Base-by-base conservation (phyloP, 2,888 invertebrate species). In the Oxyteleia sp. region DNA sequence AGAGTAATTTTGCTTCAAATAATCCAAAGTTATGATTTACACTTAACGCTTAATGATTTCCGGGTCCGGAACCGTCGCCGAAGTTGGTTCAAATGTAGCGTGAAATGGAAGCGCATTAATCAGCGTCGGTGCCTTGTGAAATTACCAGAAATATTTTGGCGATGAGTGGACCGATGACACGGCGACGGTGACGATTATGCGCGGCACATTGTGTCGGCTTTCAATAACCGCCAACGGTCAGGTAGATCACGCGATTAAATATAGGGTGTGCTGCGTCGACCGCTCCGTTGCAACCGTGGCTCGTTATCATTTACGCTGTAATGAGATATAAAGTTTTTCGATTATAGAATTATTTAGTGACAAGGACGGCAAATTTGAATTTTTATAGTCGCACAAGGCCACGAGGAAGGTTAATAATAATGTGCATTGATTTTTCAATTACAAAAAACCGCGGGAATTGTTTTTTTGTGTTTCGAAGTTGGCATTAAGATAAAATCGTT, bases 181-280 rank as follows among this genome's bases (percentile, higher is more conserved):
- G 29, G 23, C 32, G 11, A 11, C 13, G 11, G 18, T 38, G 57
- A 57, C 18, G 18, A 38, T 38, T 35, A 57, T 32, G 18, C 5
- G 57, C 35, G 38, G 8, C 5, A 29, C 26, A 51, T 57, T 57
- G 20, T 16, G 20, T 16, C 38, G 10, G 41, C 7, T 41, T 59
- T 15, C 4, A 43, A 8, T 4, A 59, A 15, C 26, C 4, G 15
- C 18, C 41, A n/a, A 41, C 13, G 61, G 41, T 41, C 23, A 41
- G 41, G 41, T 41, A 5, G 41, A 41, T 41, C 41, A 41, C 13
- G 41, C 41, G 41, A 41, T 41, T 41, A 41, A 41, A 41, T 41
- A 41, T 41, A 41, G 41, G 41, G 41, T 41, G 10, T 8, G n/a
- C 35, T n/a, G 35, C 15, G 13, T 41, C 41, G 41, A 1, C 1